phyloP scores from a whole-genome alignment of 2,113 vertebrate species.

The Procavia capensis region DNA sequence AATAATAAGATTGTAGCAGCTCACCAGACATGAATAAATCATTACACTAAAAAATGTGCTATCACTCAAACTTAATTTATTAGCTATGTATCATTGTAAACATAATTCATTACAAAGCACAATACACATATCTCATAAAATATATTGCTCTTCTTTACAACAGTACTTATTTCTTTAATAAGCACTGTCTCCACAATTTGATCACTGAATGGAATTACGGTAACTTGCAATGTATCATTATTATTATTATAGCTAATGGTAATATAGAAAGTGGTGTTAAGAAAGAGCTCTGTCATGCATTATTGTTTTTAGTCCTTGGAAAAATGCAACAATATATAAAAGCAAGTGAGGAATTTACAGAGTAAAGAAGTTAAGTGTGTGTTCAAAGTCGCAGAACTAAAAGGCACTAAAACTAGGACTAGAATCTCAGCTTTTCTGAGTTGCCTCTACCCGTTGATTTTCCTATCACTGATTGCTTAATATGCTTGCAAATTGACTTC shows the following conservation, averaged over 20 bases:
- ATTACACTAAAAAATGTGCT: not conserved
- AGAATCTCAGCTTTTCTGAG: not conserved
- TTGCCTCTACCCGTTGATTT: not conserved
- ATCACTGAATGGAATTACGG: not conserved
- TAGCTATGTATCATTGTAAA: not conserved
- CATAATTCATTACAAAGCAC: not conserved
- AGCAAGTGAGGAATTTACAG: not conserved
- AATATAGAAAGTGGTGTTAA: not conserved
- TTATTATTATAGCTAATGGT: not conserved
- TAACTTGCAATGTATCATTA: not conserved
- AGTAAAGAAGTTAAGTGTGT: not conserved
- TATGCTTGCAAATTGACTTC: not conserved
- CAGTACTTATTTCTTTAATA: too few species aligned
- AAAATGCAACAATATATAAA: not conserved
- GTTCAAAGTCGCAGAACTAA: not conserved
- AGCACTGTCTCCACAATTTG: not conserved
- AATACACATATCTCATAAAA: not conserved
- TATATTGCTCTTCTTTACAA: too few species aligned
- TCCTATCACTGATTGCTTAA: not conserved
- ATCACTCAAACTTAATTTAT: not conserved
- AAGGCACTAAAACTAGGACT: not conserved
- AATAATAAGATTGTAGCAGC: not conserved
- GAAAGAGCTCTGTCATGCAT: not conserved
- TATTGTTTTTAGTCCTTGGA: not conserved
- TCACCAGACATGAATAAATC: not conserved